phyloP scores from a whole-genome alignment of 2,888 invertebrate genomes.

The Ennomos fuscantarius region DNA sequence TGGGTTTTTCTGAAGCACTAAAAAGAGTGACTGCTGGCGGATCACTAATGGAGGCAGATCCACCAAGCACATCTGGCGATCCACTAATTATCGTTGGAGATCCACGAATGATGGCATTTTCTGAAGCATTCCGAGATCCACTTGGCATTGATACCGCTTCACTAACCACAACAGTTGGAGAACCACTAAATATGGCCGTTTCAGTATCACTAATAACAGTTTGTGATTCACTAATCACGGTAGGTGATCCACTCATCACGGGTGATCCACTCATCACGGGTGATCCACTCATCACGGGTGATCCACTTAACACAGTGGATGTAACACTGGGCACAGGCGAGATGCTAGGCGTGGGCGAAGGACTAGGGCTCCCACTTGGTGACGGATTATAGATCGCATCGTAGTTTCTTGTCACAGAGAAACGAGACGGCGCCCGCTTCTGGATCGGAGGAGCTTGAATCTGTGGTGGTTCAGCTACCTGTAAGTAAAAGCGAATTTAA shows the following conservation, averaged over 20 bases:
- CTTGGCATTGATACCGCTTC: no score
- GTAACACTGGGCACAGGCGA: slow-evolving; percentile 16
- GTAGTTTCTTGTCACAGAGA: slow-evolving; percentile 78
- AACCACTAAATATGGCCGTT: no score
- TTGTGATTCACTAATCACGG: not conserved
- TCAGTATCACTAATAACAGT: not conserved
- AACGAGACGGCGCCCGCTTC: slow-evolving; percentile 75
- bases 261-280: slow-evolving; percentile 11
- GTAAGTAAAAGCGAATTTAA: slow-evolving; percentile 22
- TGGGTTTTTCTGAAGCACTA: not conserved
- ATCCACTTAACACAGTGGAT: not conserved
- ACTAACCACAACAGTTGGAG: no score
- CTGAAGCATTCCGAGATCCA: no score
- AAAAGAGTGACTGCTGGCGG: no score
- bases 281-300: slow-evolving; percentile 28
- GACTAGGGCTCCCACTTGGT: slow-evolving; percentile 46
- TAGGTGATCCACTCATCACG: not conserved
- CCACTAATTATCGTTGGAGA: not conserved
- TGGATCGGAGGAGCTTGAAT: slow-evolving; percentile 83
- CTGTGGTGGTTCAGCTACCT: slow-evolving; percentile 74
- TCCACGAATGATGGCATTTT: no score
- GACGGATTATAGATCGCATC: slow-evolving; percentile 67
- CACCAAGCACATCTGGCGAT: not conserved
- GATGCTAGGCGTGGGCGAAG: slow-evolving; percentile 40
- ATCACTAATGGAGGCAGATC: not conserved